Base-by-base conservation (phyloP, 1,140 invertebrate genomes). In the Eriosoma lanigerum region DNA sequence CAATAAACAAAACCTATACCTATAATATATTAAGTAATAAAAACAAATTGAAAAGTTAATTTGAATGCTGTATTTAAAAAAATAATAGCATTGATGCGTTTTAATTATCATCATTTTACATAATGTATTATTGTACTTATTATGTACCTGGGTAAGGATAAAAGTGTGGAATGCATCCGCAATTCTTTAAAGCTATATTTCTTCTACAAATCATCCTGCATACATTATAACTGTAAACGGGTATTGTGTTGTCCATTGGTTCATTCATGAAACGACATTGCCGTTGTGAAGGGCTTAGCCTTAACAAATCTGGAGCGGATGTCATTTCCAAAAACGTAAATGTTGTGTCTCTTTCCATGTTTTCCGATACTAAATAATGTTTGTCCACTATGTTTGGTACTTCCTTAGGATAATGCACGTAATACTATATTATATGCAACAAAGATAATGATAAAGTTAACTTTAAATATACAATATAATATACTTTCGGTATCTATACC, bases 141-240 rank as follows among this genome's bases (percentile, higher is more conserved):
- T 4, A 44, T 46, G n/a, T 24, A 82, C 82, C 64, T 56, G 82
- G 52, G 64, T 82, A 80, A 46, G 81, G 56, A 26, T 90, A 90
- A 82, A 92, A 91, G 84, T 90, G 89, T 0, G 91, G 91, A 26
- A 91, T 85, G 83, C 91, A 92, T 0, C 87, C 85, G 83, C 91
- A 92, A 38, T 89, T 86, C 75, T 87, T 84, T 10, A 89, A 82
- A 46, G 89, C 88, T 0, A 91, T 85, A 38, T 86, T 85, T 81
- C 89, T 86, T 15, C 91, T 87, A 73, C 91, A 92, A 82, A 92
- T 89, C 85, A 90, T 90, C 4, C 90, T 85, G 82, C 91, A 92
- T 81, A 90, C 84, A 0, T 89, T 90, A 82, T 91, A 91, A 8
- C 89, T 89, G 84, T 92, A 92, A 21, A 90, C 88, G 0, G 90